These are phyloP conservation scores for Calephelis nemesis DNA, from an alignment of 1,140 invertebrate genomes.

Conservation along the genomic window DNA sequence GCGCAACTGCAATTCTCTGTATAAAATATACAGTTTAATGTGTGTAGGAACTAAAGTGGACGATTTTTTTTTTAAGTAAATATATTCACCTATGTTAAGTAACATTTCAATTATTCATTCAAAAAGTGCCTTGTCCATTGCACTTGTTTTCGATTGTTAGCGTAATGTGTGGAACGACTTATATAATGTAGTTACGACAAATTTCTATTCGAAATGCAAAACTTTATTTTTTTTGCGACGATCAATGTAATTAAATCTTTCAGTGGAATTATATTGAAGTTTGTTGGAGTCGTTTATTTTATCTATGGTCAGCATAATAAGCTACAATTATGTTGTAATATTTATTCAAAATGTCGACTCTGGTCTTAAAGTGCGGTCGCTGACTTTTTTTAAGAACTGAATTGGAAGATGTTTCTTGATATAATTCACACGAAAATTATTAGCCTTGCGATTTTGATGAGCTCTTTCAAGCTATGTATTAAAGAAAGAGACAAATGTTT, in stretches of 20 bases:
- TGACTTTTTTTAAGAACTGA: background rate
- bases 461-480: too few species aligned
- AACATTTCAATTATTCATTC: slow-evolving; percentile 22
- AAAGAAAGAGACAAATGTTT: too few species aligned
- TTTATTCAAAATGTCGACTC: background rate
- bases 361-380: background rate
- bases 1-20: background rate
- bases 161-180: slow-evolving; percentile 1
- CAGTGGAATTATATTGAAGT: background rate
- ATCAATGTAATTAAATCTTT: slow-evolving; percentile 8
- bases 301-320: slow-evolving; percentile 6
- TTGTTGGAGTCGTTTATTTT: background rate
- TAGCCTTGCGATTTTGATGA: too few species aligned
- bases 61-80: background rate
- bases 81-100: slow-evolving; percentile 2
- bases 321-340: slow-evolving; percentile 5
- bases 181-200: slow-evolving; percentile 27
- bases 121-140: slow-evolving; percentile 30
- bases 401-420: too few species aligned
- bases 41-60: background rate
- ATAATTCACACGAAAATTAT: too few species aligned
- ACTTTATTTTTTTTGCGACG: slow-evolving; percentile 1
- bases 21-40: background rate
- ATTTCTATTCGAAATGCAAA: slow-evolving; percentile 30
- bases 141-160: slow-evolving; percentile 14